Base-by-base conservation (phyloP, 2,797 vertebrate genomes). In the Dermochelys coriacea region DNA sequence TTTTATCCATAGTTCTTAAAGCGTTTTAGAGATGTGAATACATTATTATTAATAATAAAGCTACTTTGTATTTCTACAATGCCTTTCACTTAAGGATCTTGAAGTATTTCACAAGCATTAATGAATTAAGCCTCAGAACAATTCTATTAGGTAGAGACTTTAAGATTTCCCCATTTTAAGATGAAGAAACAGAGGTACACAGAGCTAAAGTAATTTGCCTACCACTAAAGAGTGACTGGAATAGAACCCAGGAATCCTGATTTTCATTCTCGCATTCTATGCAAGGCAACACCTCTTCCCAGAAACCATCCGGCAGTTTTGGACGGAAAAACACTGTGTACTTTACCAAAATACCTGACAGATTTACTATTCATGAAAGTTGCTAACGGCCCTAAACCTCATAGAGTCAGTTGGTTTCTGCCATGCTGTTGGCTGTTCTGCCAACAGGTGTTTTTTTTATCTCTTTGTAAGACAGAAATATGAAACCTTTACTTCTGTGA, bases 11-110 rank as follows among this genome's bases (percentile, higher is more conserved):
- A 8, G 37, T 83, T 95, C 78, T 93, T 93, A 75, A 88, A 94
- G 92, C 51, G 80, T 71, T 91, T 93, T 77, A 89, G 87, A 92
- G 31, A 93, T 93, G 64, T 94, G 95, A 95, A 92, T 91, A 93
- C 80, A 75, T 84, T 78, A 93, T 86, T 88, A 75, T 88, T 87
- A 85, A 68, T 78, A 88, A 96, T 90, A 93, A 91, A 80, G 14
- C 34, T 54, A 89, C 89, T 95, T 95, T 94, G 27, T n/a, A 89
- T 90, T 84, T 82, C 90, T 75, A 92, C 86, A 82, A 75, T 54
- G 47, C 59, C 27, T 75, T 57, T 49, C 31, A 78, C 52, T 54
- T 52, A 80, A 82, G 45, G 51, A 45, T 41, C 34, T 57, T 27
- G 34, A 78, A 45, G n/a, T 45, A 49, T 47, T 51, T 80, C 75